Evolutionary conservation across 1,140 invertebrate species (phyloP).

Genomic region (Drosophila ogumai): DNA sequence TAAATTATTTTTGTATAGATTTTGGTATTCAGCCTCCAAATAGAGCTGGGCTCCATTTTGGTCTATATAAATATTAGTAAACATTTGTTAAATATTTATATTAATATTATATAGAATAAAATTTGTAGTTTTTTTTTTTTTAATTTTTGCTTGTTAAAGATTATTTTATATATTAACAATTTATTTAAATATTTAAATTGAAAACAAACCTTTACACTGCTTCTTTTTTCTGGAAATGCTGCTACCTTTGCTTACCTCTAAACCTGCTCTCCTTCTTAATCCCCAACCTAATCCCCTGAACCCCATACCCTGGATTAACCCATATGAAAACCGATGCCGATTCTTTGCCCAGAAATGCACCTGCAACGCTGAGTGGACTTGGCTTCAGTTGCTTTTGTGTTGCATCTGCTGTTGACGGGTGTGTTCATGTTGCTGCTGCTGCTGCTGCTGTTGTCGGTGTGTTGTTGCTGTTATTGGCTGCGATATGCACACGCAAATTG

Average conservation of each 20-base stretch:
- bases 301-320: constrained; percentile 24
- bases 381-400: constrained; percentile 63
- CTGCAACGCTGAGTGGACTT: constrained; percentile 42
- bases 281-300: background rate
- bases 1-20: no score
- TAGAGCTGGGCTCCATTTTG: no score
- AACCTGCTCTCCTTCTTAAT: background rate
- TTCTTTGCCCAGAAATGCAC: constrained; percentile 43
- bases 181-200: no score
- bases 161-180: no score
- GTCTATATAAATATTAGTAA: no score
- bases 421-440: constrained; percentile 16
- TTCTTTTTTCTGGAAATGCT: background rate
- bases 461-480: constrained; percentile 46
- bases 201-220: no score
- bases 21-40: no score
- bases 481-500: constrained; percentile 81
- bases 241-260: no score
- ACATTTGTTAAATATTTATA: no score
- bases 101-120: no score
- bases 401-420: constrained; percentile 52
- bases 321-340: background rate
- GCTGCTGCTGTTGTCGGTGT: constrained; percentile 4
- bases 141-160: no score
- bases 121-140: no score